These are phyloP conservation scores for Paratilapia polleni DNA, from an alignment of 2,113 vertebrate species.

Conservation along the genomic window DNA sequence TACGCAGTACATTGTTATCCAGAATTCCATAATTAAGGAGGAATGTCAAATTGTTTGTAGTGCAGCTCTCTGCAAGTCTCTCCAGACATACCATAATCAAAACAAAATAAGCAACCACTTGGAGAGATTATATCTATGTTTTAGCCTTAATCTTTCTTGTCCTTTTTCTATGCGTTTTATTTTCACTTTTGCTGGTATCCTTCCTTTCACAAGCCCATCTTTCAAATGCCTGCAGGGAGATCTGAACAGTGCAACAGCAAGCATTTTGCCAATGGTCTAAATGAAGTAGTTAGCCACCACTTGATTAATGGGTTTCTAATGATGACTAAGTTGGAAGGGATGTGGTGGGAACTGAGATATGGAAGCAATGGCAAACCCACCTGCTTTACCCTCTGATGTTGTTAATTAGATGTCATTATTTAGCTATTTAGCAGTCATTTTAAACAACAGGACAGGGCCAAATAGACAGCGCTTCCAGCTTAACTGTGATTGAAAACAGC, in stretches of 20 bases:
- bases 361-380: conserved; percentile 62
- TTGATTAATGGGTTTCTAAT: conserved; percentile 72
- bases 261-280: conserved; percentile 57
- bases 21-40: conserved; percentile 81
- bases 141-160: conserved; percentile 37
- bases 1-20: conserved; percentile 67
- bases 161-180: conserved; percentile 32
- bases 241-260: conserved; percentile 39
- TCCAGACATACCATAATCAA: conserved; percentile 77
- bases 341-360: conserved; percentile 61
- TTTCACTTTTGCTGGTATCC: conserved; percentile 31
- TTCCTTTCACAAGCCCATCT: conserved; percentile 39
- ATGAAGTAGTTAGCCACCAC: conserved; percentile 53
- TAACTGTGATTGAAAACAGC: conserved; percentile 66
- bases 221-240: conserved; percentile 49
- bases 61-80: conserved; percentile 62
- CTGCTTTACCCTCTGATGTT: conserved; percentile 67
- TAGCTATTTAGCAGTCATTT: conserved; percentile 68
- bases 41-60: conserved; percentile 79
- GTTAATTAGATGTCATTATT: conserved; percentile 70
- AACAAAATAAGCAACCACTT: conserved; percentile 78
- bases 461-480: conserved; percentile 56
- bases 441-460: conserved; percentile 61
- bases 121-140: conserved; percentile 61
- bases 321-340: conserved; percentile 67